Percentiles rank a stretch among this genome's conserved stretches.
phyloP scores from a whole-genome alignment of 2,888 invertebrate genomes.

The Eurytoma californica region DNA sequence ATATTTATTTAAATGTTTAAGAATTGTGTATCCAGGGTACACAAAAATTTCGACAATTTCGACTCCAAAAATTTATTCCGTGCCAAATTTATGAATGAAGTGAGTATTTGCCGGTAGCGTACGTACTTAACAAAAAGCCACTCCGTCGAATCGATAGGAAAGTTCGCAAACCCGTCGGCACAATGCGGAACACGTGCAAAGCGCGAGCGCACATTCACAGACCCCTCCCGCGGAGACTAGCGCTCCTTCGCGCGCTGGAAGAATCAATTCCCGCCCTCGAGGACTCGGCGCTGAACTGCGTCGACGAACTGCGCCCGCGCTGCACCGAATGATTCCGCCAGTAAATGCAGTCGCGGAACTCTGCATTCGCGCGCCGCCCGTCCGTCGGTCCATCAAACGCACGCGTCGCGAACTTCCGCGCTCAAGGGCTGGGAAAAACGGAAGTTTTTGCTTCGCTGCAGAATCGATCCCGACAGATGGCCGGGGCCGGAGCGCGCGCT shows the following conservation, averaged over 20 bases:
- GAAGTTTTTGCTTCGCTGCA: constrained; percentile 52
- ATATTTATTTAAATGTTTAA: no score
- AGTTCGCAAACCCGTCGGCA: constrained; percentile 16
- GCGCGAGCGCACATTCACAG: constrained; percentile 5
- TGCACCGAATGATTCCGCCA: constrained; percentile 29
- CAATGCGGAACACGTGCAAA: constrained; percentile 50
- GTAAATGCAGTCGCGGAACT: not conserved
- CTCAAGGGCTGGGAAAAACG: constrained; percentile 7
- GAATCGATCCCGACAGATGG: constrained; percentile 52
- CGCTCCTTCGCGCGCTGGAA: not conserved
- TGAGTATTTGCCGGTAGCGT: not conserved
- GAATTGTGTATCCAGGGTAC: no score
- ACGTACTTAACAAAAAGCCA: constrained; percentile 11
- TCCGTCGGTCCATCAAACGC: not conserved
- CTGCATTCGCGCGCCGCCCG: not conserved
- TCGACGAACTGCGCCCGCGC: not conserved
- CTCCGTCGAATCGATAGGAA: constrained; percentile 49
- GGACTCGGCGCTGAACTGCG: not conserved
- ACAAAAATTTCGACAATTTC: no score
- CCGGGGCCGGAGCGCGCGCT: constrained; percentile 5
- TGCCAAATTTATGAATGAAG: no score
- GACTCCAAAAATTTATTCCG: no score
- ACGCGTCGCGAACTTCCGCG: constrained; percentile 25
- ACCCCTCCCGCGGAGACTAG: constrained; percentile 1
- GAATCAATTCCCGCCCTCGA: no score